Evolutionary conservation across 2,797 vertebrate genomes (phyloP).

Genomic region (Euthynnus affinis): DNA sequence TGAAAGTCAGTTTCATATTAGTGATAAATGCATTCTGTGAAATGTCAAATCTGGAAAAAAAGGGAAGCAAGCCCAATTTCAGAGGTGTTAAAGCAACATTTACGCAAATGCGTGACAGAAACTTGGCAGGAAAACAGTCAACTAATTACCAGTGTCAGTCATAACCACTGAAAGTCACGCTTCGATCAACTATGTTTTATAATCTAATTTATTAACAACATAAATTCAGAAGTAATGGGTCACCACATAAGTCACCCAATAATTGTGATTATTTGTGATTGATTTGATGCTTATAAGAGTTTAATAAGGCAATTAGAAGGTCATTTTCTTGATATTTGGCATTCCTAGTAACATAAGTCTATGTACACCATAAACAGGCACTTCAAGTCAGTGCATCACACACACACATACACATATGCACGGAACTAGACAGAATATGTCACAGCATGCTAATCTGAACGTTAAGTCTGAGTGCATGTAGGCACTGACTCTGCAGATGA

Average conservation of each 20-base stretch:
- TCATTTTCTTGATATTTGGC: slow-evolving; percentile 27
- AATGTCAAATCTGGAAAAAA: slow-evolving; percentile 22
- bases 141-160: slow-evolving; percentile 48
- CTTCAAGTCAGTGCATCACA: not conserved
- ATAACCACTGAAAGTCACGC: slow-evolving; percentile 38
- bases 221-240: slow-evolving; percentile 41
- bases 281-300: slow-evolving; percentile 35
- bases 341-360: not conserved
- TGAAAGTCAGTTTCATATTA: slow-evolving; percentile 30
- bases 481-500: slow-evolving; percentile 24
- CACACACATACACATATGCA: slow-evolving; percentile 22
- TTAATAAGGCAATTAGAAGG: slow-evolving; percentile 42
- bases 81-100: slow-evolving; percentile 41
- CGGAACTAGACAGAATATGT: not conserved
- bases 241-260: slow-evolving; percentile 35
- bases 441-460: not conserved
- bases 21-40: slow-evolving; percentile 33
- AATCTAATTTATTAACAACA: slow-evolving; percentile 44
- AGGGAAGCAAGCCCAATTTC: slow-evolving; percentile 25
- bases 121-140: slow-evolving; percentile 49
- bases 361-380: not conserved
- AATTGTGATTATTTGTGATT: slow-evolving; percentile 50
- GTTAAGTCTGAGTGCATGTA: slow-evolving; percentile 1
- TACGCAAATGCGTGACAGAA: slow-evolving; percentile 43
- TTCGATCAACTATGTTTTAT: slow-evolving; percentile 44